Evolutionary conservation across 2,113 vertebrate genomes (phyloP).

Genomic region (Agapornis roseicollis): DNA sequence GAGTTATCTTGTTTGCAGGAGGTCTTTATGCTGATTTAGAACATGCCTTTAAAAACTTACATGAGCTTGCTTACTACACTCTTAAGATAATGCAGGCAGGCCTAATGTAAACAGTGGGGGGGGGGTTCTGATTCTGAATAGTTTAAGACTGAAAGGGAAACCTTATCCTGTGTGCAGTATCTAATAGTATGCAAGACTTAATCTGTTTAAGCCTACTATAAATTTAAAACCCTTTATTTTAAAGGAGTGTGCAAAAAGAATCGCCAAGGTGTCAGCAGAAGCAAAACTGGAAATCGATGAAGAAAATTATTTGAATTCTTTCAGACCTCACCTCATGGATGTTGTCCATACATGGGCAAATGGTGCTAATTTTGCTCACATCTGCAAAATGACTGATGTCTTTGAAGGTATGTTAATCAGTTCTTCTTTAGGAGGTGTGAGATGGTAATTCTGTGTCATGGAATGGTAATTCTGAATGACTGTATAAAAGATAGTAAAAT

Average conservation of each 20-base stretch:
- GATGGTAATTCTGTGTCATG: background rate
- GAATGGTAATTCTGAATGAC: background rate
- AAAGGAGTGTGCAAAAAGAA: conserved; percentile 96
- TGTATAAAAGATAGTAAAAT: background rate
- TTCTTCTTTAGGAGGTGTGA: background rate
- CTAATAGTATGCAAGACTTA: background rate
- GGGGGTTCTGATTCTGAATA: background rate
- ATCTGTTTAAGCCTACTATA: background rate
- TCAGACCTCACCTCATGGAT: conserved; percentile 96
- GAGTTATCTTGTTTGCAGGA: background rate
- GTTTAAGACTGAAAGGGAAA: background rate
- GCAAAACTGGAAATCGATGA: conserved; percentile 96
- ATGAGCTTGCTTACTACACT: background rate
- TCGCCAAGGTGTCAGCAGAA: conserved; percentile 95
- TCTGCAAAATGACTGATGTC: conserved; percentile 99
- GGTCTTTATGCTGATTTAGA: background rate
- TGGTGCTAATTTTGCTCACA: conserved; percentile 92
- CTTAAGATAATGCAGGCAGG: background rate
- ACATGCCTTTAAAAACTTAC: background rate
- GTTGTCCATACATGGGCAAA: conserved; percentile 96
- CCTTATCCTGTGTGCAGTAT: background rate
- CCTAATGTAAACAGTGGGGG: background rate
- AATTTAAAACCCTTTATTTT: conserved; percentile 12
- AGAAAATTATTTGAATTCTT: conserved; percentile 89
- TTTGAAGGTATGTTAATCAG: conserved; percentile 86